Evolutionary conservation across 1,140 invertebrate species (phyloP).

Genomic region (Temnothorax curvispinosus): DNA sequence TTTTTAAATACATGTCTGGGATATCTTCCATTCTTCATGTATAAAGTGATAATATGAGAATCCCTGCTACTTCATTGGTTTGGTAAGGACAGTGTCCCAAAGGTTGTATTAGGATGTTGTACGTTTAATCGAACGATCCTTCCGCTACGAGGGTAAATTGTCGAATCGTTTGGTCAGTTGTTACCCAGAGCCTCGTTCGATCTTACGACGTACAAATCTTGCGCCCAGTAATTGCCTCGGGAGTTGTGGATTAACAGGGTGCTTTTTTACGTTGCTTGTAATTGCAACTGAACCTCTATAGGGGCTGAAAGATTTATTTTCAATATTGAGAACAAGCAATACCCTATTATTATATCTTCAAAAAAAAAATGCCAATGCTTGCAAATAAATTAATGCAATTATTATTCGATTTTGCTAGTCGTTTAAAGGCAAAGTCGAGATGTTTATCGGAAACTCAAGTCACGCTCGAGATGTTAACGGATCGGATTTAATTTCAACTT

Average conservation of each 20-base stretch:
- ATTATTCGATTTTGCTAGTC: not conserved
- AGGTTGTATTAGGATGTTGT: conserved; percentile 75
- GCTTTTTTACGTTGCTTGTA: conserved; percentile 2
- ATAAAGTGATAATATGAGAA: conserved; percentile 65
- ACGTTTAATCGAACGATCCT: conserved; percentile 78
- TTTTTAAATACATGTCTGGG: not conserved
- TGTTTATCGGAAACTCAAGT: not conserved
- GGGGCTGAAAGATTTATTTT: conserved; percentile 15
- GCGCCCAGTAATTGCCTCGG: conserved; percentile 62
- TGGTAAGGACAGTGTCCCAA: conserved; percentile 67
- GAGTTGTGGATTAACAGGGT: conserved; percentile 26
- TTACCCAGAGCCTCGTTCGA: conserved; percentile 71
- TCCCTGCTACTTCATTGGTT: conserved; percentile 65
- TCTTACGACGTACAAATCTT: conserved; percentile 70
- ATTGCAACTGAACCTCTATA: not conserved
- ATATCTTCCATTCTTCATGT: not conserved
- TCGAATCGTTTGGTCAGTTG: conserved; percentile 73
- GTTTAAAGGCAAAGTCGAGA: not conserved
- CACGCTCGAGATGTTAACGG: not conserved
- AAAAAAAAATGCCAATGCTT: too few relatives aligned
- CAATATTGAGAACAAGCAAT: not conserved
- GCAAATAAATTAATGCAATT: not conserved
- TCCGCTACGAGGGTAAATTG: conserved; percentile 62
- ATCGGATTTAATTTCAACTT: not conserved
- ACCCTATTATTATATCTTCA: not conserved